These are phyloP conservation scores for Xiphophorus maculatus DNA, from an alignment of 2,113 vertebrate species.

Conservation along the genomic window DNA sequence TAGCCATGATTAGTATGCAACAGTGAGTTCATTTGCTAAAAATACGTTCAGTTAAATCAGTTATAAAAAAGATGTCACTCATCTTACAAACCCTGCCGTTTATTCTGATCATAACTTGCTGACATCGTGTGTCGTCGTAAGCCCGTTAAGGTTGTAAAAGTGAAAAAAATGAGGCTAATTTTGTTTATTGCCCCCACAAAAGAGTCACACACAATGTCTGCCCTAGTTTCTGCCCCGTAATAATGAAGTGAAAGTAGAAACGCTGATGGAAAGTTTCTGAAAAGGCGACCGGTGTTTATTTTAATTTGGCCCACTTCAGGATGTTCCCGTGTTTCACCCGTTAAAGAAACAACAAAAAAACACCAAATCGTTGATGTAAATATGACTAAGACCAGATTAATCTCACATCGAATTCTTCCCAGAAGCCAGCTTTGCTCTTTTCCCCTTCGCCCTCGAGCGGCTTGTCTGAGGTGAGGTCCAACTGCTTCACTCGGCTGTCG, in stretches of 20 bases:
- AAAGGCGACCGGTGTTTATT: not conserved
- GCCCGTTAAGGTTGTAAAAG: too few relatives aligned
- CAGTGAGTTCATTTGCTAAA: not conserved
- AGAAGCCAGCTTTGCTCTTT: conserved; percentile 94
- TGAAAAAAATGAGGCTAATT: not conserved
- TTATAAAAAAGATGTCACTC: not conserved
- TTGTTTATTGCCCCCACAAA: conserved; percentile 36
- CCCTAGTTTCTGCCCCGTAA: not conserved
- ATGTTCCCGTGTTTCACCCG: not conserved
- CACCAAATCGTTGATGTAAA: not conserved
- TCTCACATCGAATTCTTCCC: conserved; percentile 97
- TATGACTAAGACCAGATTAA: not conserved
- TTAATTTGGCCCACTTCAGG: not conserved
- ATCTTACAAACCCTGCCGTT: not conserved
- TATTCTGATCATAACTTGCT: not conserved
- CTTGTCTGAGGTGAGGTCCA: conserved; percentile 83
- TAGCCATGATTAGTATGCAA: not conserved
- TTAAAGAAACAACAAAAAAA: not conserved
- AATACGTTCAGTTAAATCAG: not conserved
- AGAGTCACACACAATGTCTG: conserved; percentile 25
- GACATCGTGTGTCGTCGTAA: too few relatives aligned
- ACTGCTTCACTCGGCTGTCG: conserved; percentile 87
- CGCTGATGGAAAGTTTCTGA: not conserved
- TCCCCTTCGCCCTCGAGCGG: conserved; percentile 75
- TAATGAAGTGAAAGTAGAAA: conserved; percentile 23